Base-by-base conservation (phyloP, 2,888 invertebrate genomes). In the Dasysyrphus albostriatus region DNA sequence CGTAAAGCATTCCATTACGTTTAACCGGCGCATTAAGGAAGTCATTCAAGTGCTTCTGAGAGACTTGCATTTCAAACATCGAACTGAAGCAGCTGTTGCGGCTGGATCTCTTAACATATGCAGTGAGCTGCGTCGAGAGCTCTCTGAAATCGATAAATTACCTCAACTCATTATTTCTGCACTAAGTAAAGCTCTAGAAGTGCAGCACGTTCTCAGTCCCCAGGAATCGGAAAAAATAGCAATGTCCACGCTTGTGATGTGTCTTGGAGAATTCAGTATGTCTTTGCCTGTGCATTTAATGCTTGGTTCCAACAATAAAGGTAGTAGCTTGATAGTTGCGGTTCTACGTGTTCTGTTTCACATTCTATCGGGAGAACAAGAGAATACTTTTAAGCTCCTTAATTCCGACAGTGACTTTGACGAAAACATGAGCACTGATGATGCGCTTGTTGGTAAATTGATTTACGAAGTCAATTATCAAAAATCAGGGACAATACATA, bases 241-340 rank as follows among this genome's bases (percentile, higher is more conserved):
- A 34, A 88, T 93, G 3, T 92, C 92, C 39, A 96, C 98, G 0
- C 94, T 98, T 89, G 94, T 98, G 90, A 95, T 98, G 76, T 97
- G 98, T 91, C 94, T 99, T 83, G 98, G 98, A 0, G 98, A 98
- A 93, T 98, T 98, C 96, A 98, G 98, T 75, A 98, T 98, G 95
- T 94, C 96, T 63, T 95, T 98, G 89, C 96, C 96, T 0, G 95
- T 95, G 0, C 90, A 92, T n/a, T 93, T 95, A 67, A 93, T 96
- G 88, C 92, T 96, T 91, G 93, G 90, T 37, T 89, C 91, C 0
- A 81, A 90, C 9, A 91, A 90, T 44, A 92, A 92, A 8, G 89
- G 90, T 14, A 91, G 94, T 49, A 93, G 94, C 0, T 89, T 95
- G 37, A 92, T 97, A 79, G 93, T 96, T 54, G 94, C 95, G 82